Conservation (phyloP, 2,888 invertebrate genomes). For the Xestia xanthographa region DNA sequence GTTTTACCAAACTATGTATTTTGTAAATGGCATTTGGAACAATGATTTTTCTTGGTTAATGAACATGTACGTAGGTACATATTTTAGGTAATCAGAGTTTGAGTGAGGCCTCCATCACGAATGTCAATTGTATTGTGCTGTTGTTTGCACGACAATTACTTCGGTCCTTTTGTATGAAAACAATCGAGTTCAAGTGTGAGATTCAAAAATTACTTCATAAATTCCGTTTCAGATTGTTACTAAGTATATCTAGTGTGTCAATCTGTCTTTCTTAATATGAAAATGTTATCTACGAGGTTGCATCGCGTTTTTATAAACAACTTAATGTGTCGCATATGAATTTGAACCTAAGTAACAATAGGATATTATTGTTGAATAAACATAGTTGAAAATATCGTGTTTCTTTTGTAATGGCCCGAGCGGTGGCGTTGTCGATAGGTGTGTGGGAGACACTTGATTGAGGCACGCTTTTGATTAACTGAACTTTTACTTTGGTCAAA, state of each 20-base stretch:
- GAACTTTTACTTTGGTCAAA: too few relatives aligned
- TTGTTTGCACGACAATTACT: not conserved
- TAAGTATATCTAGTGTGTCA: too few relatives aligned
- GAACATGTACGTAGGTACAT: not conserved
- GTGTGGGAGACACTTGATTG: too few relatives aligned
- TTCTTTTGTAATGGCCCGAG: too few relatives aligned
- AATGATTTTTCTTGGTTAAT: conserved; percentile 8
- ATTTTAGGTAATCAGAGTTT: conserved; percentile 6
- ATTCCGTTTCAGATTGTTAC: too few relatives aligned
- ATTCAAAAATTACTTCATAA: too few relatives aligned
- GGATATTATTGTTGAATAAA: conserved; percentile 78
- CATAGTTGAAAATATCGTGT: conserved; percentile 68
- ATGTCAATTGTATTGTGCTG: conserved; percentile 40
- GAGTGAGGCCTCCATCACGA: not conserved
- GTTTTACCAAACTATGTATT: conserved; percentile 2
- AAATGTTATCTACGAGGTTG: conserved; percentile 27
- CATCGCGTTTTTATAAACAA: conserved; percentile 57
- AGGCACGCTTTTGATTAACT: too few relatives aligned
- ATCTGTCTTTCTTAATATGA: not conserved
- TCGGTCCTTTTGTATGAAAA: not conserved
- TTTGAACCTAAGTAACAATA: conserved; percentile 61
- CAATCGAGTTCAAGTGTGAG: not conserved
- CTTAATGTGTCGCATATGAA: conserved; percentile 56
- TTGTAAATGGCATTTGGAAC: conserved; percentile 9
- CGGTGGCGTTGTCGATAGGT: too few relatives aligned